A percentile compares a stretch with the other conserved stretches of the same genome.
Conservation (phyloP, 2,888 invertebrate species). For the Hirtodrosophila confusa region DNA sequence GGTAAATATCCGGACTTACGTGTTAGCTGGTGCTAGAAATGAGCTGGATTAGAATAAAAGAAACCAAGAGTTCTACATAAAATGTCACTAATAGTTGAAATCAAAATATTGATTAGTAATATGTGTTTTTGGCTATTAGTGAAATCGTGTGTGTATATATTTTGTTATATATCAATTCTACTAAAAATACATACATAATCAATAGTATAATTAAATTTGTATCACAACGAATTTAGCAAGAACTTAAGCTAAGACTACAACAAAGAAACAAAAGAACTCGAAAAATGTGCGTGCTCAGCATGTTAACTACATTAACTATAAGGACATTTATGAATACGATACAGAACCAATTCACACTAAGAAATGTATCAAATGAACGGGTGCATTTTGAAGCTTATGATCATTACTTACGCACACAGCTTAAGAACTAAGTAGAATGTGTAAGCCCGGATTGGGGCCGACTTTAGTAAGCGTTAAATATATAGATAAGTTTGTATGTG, state of each 20-base stretch:
- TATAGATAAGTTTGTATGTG: conserved; percentile 17
- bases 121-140: conserved; percentile 49
- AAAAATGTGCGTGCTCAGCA: conserved; percentile 66
- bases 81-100: conserved; percentile 25
- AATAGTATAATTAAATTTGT: conserved; percentile 73
- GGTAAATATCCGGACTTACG: conserved; percentile 49
- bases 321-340: conserved; percentile 13
- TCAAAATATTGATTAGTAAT: conserved; percentile 40
- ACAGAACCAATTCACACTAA: conserved; percentile 22
- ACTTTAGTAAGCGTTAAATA: conserved; percentile 37
- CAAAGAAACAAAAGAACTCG: conserved; percentile 56
- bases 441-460: conserved; percentile 58
- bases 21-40: conserved; percentile 26
- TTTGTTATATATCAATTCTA: conserved; percentile 61
- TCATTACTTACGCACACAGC: conserved; percentile 71
- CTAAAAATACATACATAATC: conserved; percentile 77
- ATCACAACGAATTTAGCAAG: conserved; percentile 77
- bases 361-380: conserved; percentile 21
- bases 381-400: conserved; percentile 24
- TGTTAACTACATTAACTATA: conserved; percentile 46
- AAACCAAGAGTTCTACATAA: conserved; percentile 34
- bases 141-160: conserved; percentile 69
- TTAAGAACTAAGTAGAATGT: conserved; percentile 64
- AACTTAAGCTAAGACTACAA: conserved; percentile 78
- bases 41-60: conserved; percentile 5